A percentile compares a stretch with the other conserved stretches of the same genome.
Evolutionary conservation across 53 echinoderm and acorn worm genomes (phyloP).

Genomic region (Arbacia lixula): DNA sequence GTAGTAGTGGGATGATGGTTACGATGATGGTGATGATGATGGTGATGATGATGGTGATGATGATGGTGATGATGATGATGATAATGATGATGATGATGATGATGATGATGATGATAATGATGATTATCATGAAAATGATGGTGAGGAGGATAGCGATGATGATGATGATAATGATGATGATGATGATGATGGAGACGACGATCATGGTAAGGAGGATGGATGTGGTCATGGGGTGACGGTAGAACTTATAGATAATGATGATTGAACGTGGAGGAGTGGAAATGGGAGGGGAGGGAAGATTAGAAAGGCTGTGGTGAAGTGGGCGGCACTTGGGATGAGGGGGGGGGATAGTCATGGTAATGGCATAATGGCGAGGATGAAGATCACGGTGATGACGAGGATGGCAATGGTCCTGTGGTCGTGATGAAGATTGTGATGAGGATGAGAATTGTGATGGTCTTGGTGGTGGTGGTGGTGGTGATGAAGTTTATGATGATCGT

Average conservation of each 20-base stretch:
- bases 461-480: slow-evolving; percentile 4
- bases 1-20: too few species aligned
- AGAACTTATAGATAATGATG: background rate
- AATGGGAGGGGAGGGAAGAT: background rate
- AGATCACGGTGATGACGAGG: background rate
- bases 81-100: background rate
- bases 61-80: background rate
- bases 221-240: background rate
- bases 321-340: too few species aligned
- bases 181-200: background rate
- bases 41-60: background rate
- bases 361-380: background rate
- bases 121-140: background rate
- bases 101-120: slow-evolving; percentile 13
- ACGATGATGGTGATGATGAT: background rate
- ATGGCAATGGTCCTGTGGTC: background rate
- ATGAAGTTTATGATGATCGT: background rate
- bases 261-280: background rate
- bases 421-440: background rate
- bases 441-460: background rate
- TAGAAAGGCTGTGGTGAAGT: too few species aligned
- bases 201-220: background rate
- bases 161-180: background rate
- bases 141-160: background rate
- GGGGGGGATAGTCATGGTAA: background rate